Conservation (phyloP, 92 coral and sea anemone genomes). For the Isaurus tuberculatus region DNA sequence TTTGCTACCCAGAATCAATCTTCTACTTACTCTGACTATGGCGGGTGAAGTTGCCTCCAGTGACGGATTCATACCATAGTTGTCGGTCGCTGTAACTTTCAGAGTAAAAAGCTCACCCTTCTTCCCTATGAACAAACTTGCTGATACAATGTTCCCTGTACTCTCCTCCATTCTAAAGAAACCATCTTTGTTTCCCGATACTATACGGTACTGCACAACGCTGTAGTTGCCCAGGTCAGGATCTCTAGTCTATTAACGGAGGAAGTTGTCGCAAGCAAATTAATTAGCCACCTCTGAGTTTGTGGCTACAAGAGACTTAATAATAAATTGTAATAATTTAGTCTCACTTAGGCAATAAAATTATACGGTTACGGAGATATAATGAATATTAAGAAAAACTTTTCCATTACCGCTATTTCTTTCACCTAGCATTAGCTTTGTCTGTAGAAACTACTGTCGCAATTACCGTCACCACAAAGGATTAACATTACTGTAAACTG, state of each 20-base stretch:
- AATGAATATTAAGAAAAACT: background rate
- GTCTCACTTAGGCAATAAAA: background rate
- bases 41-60: constrained; percentile 75
- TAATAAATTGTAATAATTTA: background rate
- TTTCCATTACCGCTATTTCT: background rate
- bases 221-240: constrained; percentile 85
- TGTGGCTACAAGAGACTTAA: background rate
- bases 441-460: too few relatives aligned
- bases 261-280: background rate
- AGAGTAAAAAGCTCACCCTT: constrained; percentile 82
- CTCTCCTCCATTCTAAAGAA: constrained; percentile 73
- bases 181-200: constrained; percentile 87
- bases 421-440: too few relatives aligned
- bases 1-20: too few relatives aligned
- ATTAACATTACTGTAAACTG: too few relatives aligned
- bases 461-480: too few relatives aligned
- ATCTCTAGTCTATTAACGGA: constrained; percentile 76
- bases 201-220: constrained; percentile 75
- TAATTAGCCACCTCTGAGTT: too few relatives aligned
- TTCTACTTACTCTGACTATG: constrained; percentile 68
- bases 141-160: constrained; percentile 78
- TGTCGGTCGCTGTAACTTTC: constrained; percentile 83
- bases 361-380: too few relatives aligned
- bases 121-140: constrained; percentile 83
- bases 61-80: constrained; percentile 73